phyloP scores from a whole-genome alignment of 2,888 invertebrate genomes.

The Schizaphis graminum region DNA sequence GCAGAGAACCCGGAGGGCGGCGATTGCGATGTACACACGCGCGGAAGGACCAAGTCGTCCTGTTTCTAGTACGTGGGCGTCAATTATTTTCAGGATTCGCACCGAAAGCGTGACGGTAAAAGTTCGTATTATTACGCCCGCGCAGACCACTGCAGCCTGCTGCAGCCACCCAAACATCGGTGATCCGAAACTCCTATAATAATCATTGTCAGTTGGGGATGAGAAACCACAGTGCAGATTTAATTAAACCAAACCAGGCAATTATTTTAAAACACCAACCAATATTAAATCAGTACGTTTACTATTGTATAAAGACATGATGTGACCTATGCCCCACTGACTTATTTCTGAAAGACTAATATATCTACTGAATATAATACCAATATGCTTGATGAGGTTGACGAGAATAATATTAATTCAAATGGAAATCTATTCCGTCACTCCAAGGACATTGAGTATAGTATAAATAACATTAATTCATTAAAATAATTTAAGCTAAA shows the following conservation, averaged over 20 bases:
- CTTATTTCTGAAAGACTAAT: background rate
- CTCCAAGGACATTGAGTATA: background rate
- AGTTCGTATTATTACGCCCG: background rate
- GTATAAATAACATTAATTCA: no score
- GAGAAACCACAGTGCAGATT: background rate
- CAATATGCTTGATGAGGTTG: no score
- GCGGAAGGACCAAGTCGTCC: background rate
- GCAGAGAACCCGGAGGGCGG: background rate
- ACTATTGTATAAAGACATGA: no score
- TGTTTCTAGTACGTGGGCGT: background rate
- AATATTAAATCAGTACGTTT: background rate
- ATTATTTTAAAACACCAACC: background rate
- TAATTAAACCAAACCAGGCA: background rate
- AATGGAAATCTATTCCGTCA: background rate
- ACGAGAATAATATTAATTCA: background rate
- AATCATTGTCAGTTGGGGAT: background rate
- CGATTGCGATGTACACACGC: background rate
- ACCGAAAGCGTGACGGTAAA: background rate
- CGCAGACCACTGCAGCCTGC: background rate
- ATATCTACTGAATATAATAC: background rate
- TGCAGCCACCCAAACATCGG: background rate
- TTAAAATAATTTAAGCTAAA: background rate
- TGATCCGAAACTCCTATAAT: background rate
- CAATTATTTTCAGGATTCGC: background rate
- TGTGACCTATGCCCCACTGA: no score